A percentile compares a stretch with the other conserved stretches of the same genome.
These are phyloP conservation scores for Thryonomys swinderianus DNA, from an alignment of 2,113 vertebrate genomes.

Conservation along the genomic window DNA sequence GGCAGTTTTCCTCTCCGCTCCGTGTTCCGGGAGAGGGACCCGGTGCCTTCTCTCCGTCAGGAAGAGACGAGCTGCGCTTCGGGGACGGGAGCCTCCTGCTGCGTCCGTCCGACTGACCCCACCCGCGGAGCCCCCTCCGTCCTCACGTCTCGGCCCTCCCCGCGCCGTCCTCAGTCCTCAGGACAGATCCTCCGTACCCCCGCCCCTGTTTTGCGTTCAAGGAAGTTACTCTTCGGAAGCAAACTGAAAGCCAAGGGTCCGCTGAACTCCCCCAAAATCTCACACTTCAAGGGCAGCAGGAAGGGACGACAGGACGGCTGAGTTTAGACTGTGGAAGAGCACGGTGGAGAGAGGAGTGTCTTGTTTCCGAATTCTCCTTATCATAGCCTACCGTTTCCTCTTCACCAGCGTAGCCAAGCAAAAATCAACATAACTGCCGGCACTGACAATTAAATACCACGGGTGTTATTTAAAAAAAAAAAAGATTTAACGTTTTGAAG, in stretches of 20 bases:
- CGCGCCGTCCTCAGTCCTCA: constrained; percentile 38
- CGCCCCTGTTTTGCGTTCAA: constrained; percentile 6
- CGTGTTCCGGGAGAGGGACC: not conserved
- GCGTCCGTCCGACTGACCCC: constrained; percentile 66
- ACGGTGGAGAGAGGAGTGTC: not conserved
- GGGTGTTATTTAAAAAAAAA: not conserved
- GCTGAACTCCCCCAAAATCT: not conserved
- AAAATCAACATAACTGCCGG: constrained; percentile 23
- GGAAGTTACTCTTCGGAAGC: not conserved
- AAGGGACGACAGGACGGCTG: no score
- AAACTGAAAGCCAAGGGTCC: not conserved
- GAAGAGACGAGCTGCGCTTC: constrained; percentile 39
- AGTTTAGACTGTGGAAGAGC: not conserved
- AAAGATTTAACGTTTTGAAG: not conserved
- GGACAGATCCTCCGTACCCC: not conserved
- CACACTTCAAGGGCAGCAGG: not conserved
- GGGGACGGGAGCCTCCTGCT: constrained; percentile 52
- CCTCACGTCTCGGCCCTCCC: constrained; percentile 65
- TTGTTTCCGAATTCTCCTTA: not conserved
- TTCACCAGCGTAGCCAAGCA: not conserved
- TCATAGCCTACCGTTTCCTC: not conserved
- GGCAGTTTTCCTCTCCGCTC: not conserved
- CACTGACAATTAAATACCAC: not conserved
- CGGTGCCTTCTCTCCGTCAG: constrained; percentile 32
- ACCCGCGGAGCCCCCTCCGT: constrained; percentile 76